Conservation (phyloP, 2,888 invertebrate genomes). For the Eupithecia abbreviata region DNA sequence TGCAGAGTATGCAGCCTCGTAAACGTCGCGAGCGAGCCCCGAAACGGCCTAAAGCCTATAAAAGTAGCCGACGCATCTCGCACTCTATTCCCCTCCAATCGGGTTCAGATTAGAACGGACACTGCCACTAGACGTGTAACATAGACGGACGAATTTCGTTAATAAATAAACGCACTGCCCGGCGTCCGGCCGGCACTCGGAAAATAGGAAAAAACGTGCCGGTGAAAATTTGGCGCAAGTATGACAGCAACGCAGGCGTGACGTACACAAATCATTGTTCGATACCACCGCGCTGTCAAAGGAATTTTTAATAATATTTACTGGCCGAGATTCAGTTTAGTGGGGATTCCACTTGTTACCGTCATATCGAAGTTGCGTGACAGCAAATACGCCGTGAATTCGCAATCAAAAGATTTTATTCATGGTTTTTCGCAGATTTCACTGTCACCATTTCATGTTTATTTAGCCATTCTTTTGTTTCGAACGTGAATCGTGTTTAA, state of each 20-base stretch:
- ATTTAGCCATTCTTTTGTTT: conserved; percentile 48
- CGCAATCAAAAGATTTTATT: conserved; percentile 56
- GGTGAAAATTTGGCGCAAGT: conserved; percentile 80
- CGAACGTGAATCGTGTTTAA: conserved; percentile 39
- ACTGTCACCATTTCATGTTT: conserved; percentile 55
- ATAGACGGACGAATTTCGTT: conserved; percentile 80
- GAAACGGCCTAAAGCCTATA: conserved; percentile 57
- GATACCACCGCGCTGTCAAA: conserved; percentile 73
- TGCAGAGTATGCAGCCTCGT: conserved; percentile 78
- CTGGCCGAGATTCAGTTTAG: conserved; percentile 66
- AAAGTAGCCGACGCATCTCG: conserved; percentile 44
- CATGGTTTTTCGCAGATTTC: conserved; percentile 49
- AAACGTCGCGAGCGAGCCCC: conserved; percentile 62
- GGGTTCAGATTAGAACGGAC: conserved; percentile 49
- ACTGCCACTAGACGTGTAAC: conserved; percentile 63
- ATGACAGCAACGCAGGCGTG: conserved; percentile 69
- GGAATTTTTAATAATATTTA: conserved; percentile 80
- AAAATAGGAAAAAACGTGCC: conserved; percentile 72
- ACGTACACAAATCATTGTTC: conserved; percentile 79
- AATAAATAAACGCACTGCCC: conserved; percentile 82
- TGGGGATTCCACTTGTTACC: conserved; percentile 62
- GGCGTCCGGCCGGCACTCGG: conserved; percentile 62
- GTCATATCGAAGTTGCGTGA: conserved; percentile 37
- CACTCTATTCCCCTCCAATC: conserved; percentile 56
- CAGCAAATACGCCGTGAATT: conserved; percentile 47